Conservation (phyloP, 1,140 invertebrate genomes). For the Lycorma delicatula region DNA sequence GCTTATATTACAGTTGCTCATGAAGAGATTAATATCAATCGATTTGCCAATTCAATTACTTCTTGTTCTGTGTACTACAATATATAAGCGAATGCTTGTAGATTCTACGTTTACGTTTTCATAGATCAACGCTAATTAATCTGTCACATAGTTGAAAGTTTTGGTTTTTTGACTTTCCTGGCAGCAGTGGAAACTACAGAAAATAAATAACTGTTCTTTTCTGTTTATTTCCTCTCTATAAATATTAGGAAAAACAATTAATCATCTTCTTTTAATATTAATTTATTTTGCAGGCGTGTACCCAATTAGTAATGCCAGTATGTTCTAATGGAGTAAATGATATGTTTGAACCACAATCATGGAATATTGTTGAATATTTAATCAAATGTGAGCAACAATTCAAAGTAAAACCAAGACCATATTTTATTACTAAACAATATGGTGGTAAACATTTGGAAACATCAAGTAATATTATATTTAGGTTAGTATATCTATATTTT, state of each 20-base stretch:
- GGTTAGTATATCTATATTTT: too few relatives aligned
- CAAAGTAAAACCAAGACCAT: conserved; percentile 52
- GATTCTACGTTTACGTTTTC: too few relatives aligned
- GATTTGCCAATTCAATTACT: too few relatives aligned
- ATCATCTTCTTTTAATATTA: too few relatives aligned
- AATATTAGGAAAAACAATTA: too few relatives aligned
- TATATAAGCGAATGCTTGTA: too few relatives aligned
- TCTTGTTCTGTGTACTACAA: too few relatives aligned
- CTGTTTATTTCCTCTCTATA: neutral
- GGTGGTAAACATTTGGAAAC: conserved; percentile 63
- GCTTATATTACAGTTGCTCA: too few relatives aligned
- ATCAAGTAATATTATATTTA: conserved; percentile 78
- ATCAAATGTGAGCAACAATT: conserved; percentile 61
- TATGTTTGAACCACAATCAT: conserved; percentile 71
- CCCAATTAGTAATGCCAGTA: conserved; percentile 93
- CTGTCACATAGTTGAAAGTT: neutral
- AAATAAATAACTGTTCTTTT: too few relatives aligned
- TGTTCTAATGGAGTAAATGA: conserved; percentile 68
- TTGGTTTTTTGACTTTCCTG: neutral
- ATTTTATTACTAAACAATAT: conserved; percentile 65
- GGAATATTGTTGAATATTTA: conserved; percentile 61
- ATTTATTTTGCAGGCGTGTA: conserved; percentile 64
- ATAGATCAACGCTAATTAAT: neutral
- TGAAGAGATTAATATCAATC: too few relatives aligned
- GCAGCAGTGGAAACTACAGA: too few relatives aligned